phyloP scores from a whole-genome alignment of 2,113 vertebrate species.

The Lates calcarifer region DNA sequence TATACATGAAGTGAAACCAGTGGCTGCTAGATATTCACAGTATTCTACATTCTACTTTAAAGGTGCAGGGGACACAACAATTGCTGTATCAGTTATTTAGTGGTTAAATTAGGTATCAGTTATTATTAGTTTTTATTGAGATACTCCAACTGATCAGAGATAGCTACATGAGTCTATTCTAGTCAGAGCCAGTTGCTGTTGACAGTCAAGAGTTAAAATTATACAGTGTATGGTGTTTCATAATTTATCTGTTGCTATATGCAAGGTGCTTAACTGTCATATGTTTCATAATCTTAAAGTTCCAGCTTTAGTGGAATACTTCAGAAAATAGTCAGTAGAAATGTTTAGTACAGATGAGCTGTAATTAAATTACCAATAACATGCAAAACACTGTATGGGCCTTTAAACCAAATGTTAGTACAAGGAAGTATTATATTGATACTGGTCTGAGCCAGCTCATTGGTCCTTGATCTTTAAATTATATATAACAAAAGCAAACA shows the following conservation, averaged over 20 bases:
- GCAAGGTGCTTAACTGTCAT: not conserved
- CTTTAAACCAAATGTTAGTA: not conserved
- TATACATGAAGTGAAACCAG: not conserved
- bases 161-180: not conserved
- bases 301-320: not conserved
- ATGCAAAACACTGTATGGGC: not conserved
- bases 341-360: not conserved
- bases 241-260: not conserved
- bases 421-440: not conserved
- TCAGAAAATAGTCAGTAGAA: not conserved
- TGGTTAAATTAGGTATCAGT: not conserved
- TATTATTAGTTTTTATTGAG: conserved; percentile 15
- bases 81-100: not conserved
- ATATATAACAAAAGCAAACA: no score
- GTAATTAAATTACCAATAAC: not conserved
- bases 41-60: not conserved
- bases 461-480: not conserved
- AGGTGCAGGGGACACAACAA: not conserved
- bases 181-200: conserved; percentile 34
- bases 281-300: not conserved
- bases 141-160: not conserved
- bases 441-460: not conserved
- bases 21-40: not conserved
- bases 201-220: conserved; percentile 12
- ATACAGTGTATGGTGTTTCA: not conserved